Evolutionary conservation across 2,113 vertebrate species (phyloP).

Genomic region (Microcebus tavaratra): DNA sequence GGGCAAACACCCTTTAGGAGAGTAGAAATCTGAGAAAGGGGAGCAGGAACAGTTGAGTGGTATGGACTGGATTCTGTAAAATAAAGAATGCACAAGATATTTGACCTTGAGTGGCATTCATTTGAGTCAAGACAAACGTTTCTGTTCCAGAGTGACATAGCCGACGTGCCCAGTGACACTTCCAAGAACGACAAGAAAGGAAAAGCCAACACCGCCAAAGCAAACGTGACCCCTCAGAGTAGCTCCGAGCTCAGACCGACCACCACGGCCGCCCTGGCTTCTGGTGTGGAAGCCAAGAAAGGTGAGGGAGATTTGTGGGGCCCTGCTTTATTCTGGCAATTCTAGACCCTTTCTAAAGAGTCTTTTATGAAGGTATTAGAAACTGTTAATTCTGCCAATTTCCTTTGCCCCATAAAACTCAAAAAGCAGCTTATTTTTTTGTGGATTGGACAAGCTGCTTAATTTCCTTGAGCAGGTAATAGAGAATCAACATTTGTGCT

Average conservation of each 20-base stretch:
- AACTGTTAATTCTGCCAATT: neutral
- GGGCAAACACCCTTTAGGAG: neutral
- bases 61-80: neutral
- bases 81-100: neutral
- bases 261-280: conserved; percentile 86
- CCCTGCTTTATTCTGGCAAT: neutral
- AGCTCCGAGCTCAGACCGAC: conserved; percentile 93
- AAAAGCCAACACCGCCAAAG: conserved; percentile 92
- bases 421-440: neutral
- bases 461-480: neutral
- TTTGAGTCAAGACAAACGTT: neutral
- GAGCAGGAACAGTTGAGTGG: neutral
- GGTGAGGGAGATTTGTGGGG: conserved; percentile 80
- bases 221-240: conserved; percentile 93
- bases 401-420: neutral
- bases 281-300: conserved; percentile 89
- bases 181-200: conserved; percentile 97
- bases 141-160: conserved; percentile 94
- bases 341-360: neutral
- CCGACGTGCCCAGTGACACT: conserved; percentile 96
- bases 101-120: neutral
- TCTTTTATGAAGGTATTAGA: neutral
- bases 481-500: neutral
- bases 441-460: neutral
- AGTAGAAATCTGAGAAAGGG: neutral